These are phyloP conservation scores for Galago senegalensis DNA, from an alignment of 2,797 vertebrate species.

Conservation along the genomic window DNA sequence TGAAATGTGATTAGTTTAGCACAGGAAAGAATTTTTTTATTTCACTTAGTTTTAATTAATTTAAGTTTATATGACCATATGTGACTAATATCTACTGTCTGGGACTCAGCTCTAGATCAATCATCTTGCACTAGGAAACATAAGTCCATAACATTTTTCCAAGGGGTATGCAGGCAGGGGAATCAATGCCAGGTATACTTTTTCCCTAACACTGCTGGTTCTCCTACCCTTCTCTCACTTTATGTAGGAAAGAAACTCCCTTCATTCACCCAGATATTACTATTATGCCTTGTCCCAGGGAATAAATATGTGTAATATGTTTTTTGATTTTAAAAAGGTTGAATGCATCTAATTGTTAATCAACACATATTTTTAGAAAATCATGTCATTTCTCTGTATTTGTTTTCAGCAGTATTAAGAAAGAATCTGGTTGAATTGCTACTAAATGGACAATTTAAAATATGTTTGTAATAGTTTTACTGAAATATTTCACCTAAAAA, in stretches of 20 bases:
- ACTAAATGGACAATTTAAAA: background rate
- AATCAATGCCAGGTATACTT: background rate
- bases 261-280: background rate
- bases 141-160: background rate
- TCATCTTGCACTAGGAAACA: background rate
- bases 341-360: background rate
- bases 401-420: background rate
- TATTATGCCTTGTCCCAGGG: background rate
- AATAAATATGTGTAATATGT: background rate
- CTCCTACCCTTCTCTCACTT: background rate
- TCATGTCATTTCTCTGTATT: background rate
- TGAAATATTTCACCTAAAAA: background rate
- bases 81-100: background rate
- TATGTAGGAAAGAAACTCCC: background rate
- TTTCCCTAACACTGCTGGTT: background rate
- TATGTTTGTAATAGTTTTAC: background rate
- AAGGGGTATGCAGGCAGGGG: background rate
- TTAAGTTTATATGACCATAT: background rate
- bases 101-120: background rate
- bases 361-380: background rate
- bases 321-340: background rate
- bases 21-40: background rate
- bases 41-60: background rate
- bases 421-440: background rate
- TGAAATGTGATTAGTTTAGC: background rate